Evolutionary conservation across 2,888 invertebrate genomes (phyloP).

Genomic region (Torymus texanus): DNA sequence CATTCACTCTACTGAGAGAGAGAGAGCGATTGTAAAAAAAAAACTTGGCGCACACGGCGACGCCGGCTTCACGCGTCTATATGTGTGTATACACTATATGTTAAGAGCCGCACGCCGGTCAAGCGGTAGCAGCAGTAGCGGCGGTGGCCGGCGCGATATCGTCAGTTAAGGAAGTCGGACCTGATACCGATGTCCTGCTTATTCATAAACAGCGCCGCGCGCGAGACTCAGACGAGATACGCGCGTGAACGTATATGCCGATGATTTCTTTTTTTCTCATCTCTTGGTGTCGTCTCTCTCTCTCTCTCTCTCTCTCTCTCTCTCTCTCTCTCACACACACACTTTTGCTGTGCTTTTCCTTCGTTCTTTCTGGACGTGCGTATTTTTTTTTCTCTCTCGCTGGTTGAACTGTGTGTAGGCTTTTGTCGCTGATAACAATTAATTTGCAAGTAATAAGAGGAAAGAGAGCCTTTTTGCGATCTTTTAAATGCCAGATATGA

Average conservation of each 20-base stretch:
- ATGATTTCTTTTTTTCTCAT: constrained; percentile 31
- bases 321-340: background rate
- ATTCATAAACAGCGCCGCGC: constrained; percentile 64
- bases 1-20: constrained; percentile 61
- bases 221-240: constrained; percentile 55
- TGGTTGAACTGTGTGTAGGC: background rate
- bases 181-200: constrained; percentile 73
- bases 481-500: no score
- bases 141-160: constrained; percentile 64
- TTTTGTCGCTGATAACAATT: constrained; percentile 40
- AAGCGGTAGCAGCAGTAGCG: constrained; percentile 25
- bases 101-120: constrained; percentile 11
- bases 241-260: background rate
- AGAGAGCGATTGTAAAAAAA: constrained; percentile 54
- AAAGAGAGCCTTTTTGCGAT: no score
- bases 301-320: constrained; percentile 5
- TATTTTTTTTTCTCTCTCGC: background rate
- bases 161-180: constrained; percentile 71
- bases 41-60: constrained; percentile 47
- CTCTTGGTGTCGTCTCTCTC: constrained; percentile 10
- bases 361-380: constrained; percentile 21
- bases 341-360: constrained; percentile 15
- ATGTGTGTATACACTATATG: constrained; percentile 48
- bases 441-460: constrained; percentile 10
- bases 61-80: constrained; percentile 53